These are phyloP conservation scores for Apostichopus japonicus DNA, from an alignment of 35 echinoderm and acorn worm species.

Conservation along the genomic window DNA sequence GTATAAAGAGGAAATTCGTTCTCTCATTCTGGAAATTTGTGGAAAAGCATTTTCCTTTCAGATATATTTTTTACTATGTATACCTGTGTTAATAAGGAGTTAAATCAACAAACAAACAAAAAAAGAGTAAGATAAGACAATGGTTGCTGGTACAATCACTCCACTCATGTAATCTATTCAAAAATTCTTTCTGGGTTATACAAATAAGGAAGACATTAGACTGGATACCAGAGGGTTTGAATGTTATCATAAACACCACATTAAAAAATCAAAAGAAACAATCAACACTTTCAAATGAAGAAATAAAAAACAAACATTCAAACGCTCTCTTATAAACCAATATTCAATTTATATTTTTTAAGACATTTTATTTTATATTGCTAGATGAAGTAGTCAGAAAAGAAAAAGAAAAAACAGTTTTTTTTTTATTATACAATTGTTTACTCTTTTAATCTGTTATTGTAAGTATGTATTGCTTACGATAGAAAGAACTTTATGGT, in stretches of 20 bases:
- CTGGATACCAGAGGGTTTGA: slow-evolving; percentile 28
- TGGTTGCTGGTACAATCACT: slow-evolving; percentile 31
- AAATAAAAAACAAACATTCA: slow-evolving; percentile 24
- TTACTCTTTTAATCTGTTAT: slow-evolving; percentile 6
- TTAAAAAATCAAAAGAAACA: neutral
- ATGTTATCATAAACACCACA: slow-evolving; percentile 30
- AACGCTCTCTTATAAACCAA: slow-evolving; percentile 38
- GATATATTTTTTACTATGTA: too few relatives aligned
- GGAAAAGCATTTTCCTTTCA: too few relatives aligned
- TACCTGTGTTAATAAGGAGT: too few relatives aligned
- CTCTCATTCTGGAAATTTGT: too few relatives aligned
- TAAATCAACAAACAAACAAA: neutral
- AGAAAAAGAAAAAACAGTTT: neutral
- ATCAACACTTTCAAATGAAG: slow-evolving; percentile 15
- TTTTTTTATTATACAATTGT: slow-evolving; percentile 6
- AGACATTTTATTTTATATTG: slow-evolving; percentile 38
- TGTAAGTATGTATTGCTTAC: slow-evolving; percentile 47
- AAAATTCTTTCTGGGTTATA: slow-evolving; percentile 39
- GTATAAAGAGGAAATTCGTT: too few relatives aligned
- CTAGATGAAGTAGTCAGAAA: slow-evolving; percentile 1
- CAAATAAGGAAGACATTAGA: slow-evolving; percentile 23
- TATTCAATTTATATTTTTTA: slow-evolving; percentile 37
- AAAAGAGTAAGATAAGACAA: neutral
- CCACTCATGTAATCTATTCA: slow-evolving; percentile 48
- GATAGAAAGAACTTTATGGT: slow-evolving; percentile 26